These are phyloP conservation scores for Pontoporia blainvillei DNA, from an alignment of 2,113 vertebrate species.

Conservation along the genomic window DNA sequence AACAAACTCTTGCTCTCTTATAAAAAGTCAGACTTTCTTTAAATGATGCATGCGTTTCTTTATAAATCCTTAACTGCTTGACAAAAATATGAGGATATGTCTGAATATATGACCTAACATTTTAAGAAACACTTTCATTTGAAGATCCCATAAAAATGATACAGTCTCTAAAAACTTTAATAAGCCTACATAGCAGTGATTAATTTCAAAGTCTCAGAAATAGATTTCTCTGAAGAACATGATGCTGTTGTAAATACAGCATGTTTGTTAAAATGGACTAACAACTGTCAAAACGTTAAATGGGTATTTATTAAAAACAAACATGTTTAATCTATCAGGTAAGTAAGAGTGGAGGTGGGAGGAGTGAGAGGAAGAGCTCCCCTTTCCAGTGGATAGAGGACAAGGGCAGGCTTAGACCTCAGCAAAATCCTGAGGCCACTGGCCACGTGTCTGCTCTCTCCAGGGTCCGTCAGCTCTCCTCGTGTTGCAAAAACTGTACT, in stretches of 20 bases:
- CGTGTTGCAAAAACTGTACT: not conserved
- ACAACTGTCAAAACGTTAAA: not conserved
- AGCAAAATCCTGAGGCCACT: not conserved
- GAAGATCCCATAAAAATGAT: not conserved
- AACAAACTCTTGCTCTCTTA: not conserved
- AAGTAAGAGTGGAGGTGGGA: not conserved
- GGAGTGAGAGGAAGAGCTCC: not conserved
- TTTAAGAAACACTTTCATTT: constrained; percentile 13
- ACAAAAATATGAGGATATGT: not conserved
- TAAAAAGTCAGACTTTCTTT: constrained; percentile 6
- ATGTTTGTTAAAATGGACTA: not conserved
- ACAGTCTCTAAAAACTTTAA: not conserved
- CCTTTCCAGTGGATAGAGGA: not conserved
- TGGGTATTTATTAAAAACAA: not conserved
- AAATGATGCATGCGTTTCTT: not conserved
- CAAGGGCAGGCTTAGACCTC: not conserved
- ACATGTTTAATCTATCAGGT: not conserved
- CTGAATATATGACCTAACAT: not conserved
- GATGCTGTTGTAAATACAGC: not conserved
- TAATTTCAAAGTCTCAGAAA: constrained; percentile 19
- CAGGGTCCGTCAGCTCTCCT: not conserved
- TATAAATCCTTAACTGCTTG: not conserved
- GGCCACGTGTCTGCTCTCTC: not conserved
- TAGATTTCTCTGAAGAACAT: not conserved
- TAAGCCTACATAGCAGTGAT: not conserved